These are phyloP conservation scores for Baryphthengus martii DNA, from an alignment of 2,113 vertebrate species.

Conservation along the genomic window DNA sequence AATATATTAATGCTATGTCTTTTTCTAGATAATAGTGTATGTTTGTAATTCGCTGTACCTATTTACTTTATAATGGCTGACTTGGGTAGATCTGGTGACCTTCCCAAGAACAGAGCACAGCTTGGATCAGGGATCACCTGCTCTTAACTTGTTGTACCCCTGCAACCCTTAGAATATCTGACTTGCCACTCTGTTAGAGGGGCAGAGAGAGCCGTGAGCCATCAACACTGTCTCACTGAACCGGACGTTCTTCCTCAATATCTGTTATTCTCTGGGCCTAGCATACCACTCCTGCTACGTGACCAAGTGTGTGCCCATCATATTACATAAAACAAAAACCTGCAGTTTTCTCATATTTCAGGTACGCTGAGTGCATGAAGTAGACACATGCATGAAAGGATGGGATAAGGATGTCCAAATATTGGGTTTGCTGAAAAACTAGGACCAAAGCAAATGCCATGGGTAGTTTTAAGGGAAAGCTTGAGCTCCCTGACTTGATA, in stretches of 20 bases:
- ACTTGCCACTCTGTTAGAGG: neutral
- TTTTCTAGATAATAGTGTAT: neutral
- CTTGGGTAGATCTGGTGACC: neutral
- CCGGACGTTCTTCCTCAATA: rapidly evolving
- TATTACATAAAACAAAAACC: neutral
- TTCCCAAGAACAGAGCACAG: neutral
- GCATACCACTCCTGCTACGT: neutral
- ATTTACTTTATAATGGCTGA: neutral
- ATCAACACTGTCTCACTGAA: neutral
- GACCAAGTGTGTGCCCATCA: no score
- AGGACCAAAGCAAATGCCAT: neutral
- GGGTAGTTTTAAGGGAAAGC: neutral
- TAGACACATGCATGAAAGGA: rapidly evolving
- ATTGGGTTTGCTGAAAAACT: neutral
- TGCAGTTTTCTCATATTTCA: neutral
- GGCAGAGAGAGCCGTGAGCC: neutral
- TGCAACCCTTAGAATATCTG: neutral
- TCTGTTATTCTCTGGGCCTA: neutral
- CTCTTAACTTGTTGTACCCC: neutral
- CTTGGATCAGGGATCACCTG: neutral
- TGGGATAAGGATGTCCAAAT: neutral
- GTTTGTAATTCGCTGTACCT: neutral
- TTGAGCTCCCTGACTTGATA: neutral
- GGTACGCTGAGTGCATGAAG: neutral
- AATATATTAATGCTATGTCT: neutral